Evolutionary conservation across 1,140 invertebrate genomes (phyloP).

Genomic region (Zaprionus lachaisei): DNA sequence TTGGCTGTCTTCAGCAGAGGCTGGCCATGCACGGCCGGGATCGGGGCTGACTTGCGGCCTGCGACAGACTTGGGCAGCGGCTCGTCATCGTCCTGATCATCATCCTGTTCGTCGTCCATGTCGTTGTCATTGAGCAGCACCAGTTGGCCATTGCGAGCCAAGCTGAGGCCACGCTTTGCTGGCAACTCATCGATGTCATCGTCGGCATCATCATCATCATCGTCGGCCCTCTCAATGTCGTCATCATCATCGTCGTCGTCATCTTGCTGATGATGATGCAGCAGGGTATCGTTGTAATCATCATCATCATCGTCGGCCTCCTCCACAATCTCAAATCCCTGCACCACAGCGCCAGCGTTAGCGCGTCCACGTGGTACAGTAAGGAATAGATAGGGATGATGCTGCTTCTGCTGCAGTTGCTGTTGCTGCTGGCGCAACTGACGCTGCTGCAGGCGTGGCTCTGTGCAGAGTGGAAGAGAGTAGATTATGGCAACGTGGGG

Average conservation of each 20-base stretch:
- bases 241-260: conserved; percentile 37
- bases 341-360: conserved; percentile 65
- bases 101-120: conserved; percentile 42
- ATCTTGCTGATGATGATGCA: conserved; percentile 27
- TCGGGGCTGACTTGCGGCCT: conserved; percentile 18
- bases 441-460: conserved; percentile 49
- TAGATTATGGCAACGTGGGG: background rate
- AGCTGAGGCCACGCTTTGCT: conserved; percentile 30
- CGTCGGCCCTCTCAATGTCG: conserved; percentile 32
- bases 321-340: conserved; percentile 68
- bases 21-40: conserved; percentile 13
- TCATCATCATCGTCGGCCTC: conserved; percentile 41
- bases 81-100: conserved; percentile 29
- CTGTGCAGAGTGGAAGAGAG: conserved; percentile 19
- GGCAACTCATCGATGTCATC: conserved; percentile 33
- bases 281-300: conserved; percentile 10
- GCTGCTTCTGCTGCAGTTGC: conserved; percentile 16
- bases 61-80: conserved; percentile 4
- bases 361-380: conserved; percentile 64
- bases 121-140: conserved; percentile 27
- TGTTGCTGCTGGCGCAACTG: conserved; percentile 32
- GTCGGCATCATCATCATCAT: conserved; percentile 47
- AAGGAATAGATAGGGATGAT: conserved; percentile 72
- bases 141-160: conserved; percentile 50
- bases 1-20: conserved; percentile 59